Evolutionary conservation across 2,797 vertebrate genomes (phyloP).

Genomic region (Novumbra hubbsi): DNA sequence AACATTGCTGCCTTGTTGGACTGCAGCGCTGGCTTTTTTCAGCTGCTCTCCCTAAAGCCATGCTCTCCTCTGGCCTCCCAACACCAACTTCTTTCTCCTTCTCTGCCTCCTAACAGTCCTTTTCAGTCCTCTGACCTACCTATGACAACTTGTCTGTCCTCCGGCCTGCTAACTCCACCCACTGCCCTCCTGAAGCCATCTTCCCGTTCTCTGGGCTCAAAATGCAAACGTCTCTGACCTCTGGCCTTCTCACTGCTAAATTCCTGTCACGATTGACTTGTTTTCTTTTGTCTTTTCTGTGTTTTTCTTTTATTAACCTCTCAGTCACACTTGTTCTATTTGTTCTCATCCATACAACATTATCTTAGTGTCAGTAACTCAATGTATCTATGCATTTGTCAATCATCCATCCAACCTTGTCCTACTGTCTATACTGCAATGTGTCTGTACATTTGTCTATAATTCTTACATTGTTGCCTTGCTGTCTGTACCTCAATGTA

Average conservation of each 20-base stretch:
- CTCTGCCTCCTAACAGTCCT: not conserved
- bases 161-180: no score
- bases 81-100: not conserved
- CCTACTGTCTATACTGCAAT: not conserved
- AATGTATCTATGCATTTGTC: not conserved
- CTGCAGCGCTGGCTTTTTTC: conserved; percentile 5
- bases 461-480: not conserved
- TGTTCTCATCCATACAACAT: not conserved
- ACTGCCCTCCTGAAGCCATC: not conserved
- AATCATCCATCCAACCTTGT: no score
- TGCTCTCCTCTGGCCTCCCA: not conserved
- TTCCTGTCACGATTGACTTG: not conserved
- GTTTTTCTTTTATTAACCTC: not conserved
- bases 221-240: not conserved
- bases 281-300: not conserved
- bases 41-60: not conserved
- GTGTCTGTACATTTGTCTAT: not conserved
- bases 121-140: not conserved
- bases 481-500: not conserved
- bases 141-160: not conserved
- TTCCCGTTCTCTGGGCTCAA: not conserved
- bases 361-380: not conserved
- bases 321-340: not conserved
- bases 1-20: not conserved
- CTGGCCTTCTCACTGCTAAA: not conserved